Evolutionary conservation across 2,113 vertebrate species (phyloP), one percentile per base, ranked within the genome.

Genomic region (Reinhardtius hippoglossoides): DNA sequence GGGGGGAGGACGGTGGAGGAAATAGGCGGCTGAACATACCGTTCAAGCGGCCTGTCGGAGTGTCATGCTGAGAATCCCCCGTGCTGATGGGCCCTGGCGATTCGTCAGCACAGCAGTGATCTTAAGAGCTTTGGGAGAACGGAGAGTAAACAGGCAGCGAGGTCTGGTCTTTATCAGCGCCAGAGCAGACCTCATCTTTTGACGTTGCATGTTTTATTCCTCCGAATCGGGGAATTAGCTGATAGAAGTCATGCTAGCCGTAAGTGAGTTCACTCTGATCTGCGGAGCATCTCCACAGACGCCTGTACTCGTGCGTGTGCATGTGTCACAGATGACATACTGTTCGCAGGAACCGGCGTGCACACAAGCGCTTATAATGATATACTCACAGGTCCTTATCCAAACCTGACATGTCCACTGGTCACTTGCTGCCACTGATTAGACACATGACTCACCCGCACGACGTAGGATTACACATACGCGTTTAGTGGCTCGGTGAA

Each of bases 1-100:
- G 42, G 35, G 46, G 52, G 55, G 59, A 66, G 71, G 78, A 70
- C 13, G 78, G 80, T 77, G 66, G 65, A 44, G 77, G 76, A 81
- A 92, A 88, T 68, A 84, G 31, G 44, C 60, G 37, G 9, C 81
- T 88, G 86, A 90, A 81, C 85, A 88, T 85, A 82, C 48, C 82
- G 13, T 66, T 69, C 58, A 75, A 85, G 68, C 67, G 23, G 61
- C 66, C 50, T 70, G 85, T 81, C 85, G 82, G 72, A 87, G 76
- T 79, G 75, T 80, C 75, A 62, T 5, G 27, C 67, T 16, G 50
- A 52, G 80, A 90, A 83, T 74, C 63, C 64, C 60, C 54, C 55
- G 26, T 50, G 54, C 78, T 58, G 82, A 78, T 54, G 71, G 40
- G 57, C 35, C 67, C 78, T 74, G 80, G 82, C 50, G 3, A 61